Evolutionary conservation across 1,140 invertebrate genomes (phyloP), one percentile per base, ranked within the genome.

Genomic region (Drosophila subobscura): DNA sequence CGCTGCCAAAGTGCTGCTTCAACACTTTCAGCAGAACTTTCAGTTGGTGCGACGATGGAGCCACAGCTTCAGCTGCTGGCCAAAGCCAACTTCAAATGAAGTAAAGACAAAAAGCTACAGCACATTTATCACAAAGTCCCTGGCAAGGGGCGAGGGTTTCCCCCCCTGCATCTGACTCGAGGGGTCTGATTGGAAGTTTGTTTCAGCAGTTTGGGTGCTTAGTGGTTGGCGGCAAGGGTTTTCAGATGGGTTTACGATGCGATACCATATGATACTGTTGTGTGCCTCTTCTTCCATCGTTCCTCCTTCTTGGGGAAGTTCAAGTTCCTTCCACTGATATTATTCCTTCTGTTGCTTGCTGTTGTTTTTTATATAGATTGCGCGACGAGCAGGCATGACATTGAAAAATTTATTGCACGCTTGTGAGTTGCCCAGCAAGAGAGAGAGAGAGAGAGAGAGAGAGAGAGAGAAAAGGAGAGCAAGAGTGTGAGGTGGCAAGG

Each of bases 381-480:
- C 64, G 79, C 66, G 72, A 74, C 77, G 61, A 71, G 78, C 79
- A 81, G 83, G 83, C 60, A 76, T 88, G 83, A 88, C 83, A 88
- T 88, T 88, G 83, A 88, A 88, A 83, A 88, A 88, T 88, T 88
- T 88, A 88, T 88, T 88, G 83, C 83, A 88, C 83, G 78, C 83
- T 73, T 73, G 83, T 73, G 83, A 72, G 83, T 88, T 81, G 58
- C 63, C 68, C 72, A 85, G 73, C 77, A 73, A 73, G 51, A 77
- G 63, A 72, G 42, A 60, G 40, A 44, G 63, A 56, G 49, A 59
- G 27, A 33, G 40, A n/a, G 47, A 41, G 27, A 37, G 7, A 40
- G 41, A 7, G 14, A 12, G 23, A 8, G n/a, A 37, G 7, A 40
- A 33, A 7, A 14, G 8, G 23, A 8, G n/a, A n/a, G 7, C 10